These are phyloP conservation scores for Lerista edwardsae DNA, from an alignment of 2,797 vertebrate genomes.

Conservation along the genomic window DNA sequence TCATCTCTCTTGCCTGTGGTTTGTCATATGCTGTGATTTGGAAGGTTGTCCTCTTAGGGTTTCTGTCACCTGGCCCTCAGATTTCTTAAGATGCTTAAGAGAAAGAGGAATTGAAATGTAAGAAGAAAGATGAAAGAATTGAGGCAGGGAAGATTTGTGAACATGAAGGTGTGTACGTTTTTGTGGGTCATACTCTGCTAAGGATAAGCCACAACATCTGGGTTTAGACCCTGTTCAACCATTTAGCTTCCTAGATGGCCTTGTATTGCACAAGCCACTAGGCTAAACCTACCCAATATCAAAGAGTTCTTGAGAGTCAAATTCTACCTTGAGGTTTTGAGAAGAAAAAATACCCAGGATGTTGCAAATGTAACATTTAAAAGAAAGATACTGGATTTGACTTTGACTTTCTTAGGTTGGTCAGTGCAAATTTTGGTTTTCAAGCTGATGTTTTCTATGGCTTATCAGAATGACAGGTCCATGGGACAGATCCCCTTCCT, in stretches of 20 bases:
- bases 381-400: not conserved
- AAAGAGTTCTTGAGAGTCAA: not conserved
- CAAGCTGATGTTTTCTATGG: not conserved
- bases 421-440: conserved; percentile 7
- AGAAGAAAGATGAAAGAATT: too few species aligned
- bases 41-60: not conserved
- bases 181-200: not conserved
- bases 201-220: not conserved
- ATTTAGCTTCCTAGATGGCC: too few species aligned
- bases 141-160: not conserved
- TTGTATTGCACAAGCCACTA: not conserved
- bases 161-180: not conserved
- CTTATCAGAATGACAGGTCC: not conserved
- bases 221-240: not conserved
- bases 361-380: not conserved
- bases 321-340: not conserved
- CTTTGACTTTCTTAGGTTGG: not conserved
- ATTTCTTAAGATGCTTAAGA: not conserved
- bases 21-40: not conserved
- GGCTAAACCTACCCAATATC: not conserved
- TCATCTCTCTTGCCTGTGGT: not conserved
- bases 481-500: not conserved
- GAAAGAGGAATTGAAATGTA: not conserved
- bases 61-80: not conserved
- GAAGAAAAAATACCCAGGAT: not conserved